A percentile compares a stretch with the other conserved stretches of the same genome.
Evolutionary conservation across 2,888 invertebrate genomes (phyloP).

Genomic region (Candidula unifasciata): DNA sequence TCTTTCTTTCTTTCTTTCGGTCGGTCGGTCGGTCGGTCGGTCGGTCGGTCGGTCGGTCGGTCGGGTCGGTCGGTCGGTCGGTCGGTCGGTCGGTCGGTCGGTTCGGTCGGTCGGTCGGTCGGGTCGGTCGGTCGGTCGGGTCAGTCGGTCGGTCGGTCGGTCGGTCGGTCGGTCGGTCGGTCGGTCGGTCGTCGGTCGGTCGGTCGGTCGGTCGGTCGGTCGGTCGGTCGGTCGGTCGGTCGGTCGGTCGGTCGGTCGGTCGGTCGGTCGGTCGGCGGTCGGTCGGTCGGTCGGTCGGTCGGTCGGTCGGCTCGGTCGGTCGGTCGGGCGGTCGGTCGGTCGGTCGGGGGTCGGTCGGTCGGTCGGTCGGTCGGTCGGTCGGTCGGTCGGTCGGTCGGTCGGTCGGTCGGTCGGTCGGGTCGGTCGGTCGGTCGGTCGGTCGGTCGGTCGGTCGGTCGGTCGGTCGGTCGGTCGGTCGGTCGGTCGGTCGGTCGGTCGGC

Average conservation of each 20-base stretch:
- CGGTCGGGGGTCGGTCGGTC: too few relatives aligned
- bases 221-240: too few relatives aligned
- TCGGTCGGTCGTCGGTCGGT: constrained; percentile 8
- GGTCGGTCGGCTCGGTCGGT: constrained; percentile 15
- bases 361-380: too few relatives aligned
- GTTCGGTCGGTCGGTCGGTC: too few relatives aligned
- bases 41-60: background rate
- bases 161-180: background rate
- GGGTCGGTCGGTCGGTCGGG: too few relatives aligned
- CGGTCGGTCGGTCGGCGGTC: constrained; percentile 1
- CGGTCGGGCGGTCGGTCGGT: too few relatives aligned
- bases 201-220: too few relatives aligned
- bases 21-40: background rate
- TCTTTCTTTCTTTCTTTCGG: too few relatives aligned
- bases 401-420: background rate
- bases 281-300: background rate
- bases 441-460: too few relatives aligned
- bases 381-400: background rate
- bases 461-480: too few relatives aligned
- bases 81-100: too few relatives aligned
- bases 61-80: constrained; percentile 3
- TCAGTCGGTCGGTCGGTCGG: background rate
- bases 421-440: constrained; percentile 14
- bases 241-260: background rate
- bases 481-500: too few relatives aligned